These are phyloP conservation scores for Camelus bactrianus DNA, from an alignment of 2,113 vertebrate genomes.

Conservation along the genomic window DNA sequence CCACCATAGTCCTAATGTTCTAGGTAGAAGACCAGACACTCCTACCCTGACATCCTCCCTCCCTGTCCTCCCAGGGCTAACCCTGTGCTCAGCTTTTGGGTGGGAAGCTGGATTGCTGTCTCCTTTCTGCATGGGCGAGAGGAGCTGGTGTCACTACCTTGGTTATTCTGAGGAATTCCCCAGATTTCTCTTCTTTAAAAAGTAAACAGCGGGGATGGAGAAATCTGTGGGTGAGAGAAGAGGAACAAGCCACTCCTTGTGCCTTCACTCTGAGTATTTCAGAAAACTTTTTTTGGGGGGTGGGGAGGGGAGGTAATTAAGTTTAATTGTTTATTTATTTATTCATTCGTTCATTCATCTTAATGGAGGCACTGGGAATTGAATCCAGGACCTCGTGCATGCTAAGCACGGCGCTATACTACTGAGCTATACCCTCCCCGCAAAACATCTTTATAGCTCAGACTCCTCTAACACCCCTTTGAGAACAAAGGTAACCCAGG, in stretches of 20 bases:
- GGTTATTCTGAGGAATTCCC: not conserved
- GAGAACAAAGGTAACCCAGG: not conserved
- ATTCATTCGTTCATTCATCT: too few relatives aligned
- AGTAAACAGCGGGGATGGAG: not conserved
- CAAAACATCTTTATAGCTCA: not conserved
- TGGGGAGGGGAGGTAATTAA: too few relatives aligned
- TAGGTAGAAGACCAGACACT: not conserved
- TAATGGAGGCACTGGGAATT: too few relatives aligned
- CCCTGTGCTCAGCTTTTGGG: not conserved
- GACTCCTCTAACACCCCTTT: not conserved
- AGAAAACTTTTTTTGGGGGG: not conserved
- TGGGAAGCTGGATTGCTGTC: not conserved
- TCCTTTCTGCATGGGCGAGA: not conserved
- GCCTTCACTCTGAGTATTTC: not conserved
- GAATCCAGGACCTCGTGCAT: too few relatives aligned
- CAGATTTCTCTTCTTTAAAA: not conserved
- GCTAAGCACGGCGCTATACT: too few relatives aligned
- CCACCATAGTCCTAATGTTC: not conserved
- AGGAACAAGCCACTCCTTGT: not conserved
- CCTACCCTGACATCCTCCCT: not conserved
- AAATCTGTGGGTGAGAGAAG: not conserved
- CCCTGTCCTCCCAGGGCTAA: too few relatives aligned
- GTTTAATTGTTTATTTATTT: too few relatives aligned
- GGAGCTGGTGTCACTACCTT: not conserved
- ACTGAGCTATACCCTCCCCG: too few relatives aligned